Conservation (phyloP, 2,113 vertebrate genomes). For the Cynopterus brachyotis region DNA sequence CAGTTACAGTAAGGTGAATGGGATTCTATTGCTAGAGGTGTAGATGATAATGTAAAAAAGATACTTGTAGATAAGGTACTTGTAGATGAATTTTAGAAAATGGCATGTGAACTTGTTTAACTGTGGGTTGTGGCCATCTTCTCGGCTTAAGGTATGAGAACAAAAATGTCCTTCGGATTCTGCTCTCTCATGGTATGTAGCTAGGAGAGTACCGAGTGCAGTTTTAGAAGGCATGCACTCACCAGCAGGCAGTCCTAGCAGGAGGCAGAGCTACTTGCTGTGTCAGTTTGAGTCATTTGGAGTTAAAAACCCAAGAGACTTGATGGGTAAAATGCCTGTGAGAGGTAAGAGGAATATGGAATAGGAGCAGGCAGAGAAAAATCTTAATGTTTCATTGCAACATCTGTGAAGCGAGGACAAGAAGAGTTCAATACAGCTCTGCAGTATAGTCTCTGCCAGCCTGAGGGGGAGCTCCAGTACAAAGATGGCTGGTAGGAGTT, state of each 20-base stretch:
- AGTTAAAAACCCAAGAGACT: not conserved
- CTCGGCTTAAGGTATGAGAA: not conserved
- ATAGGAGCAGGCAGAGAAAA: not conserved
- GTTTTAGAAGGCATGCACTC: not conserved
- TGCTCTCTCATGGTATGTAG: too few species aligned
- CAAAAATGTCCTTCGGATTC: not conserved
- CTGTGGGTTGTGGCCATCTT: not conserved
- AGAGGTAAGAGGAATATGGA: too few species aligned
- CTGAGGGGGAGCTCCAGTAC: not conserved
- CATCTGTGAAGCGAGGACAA: not conserved
- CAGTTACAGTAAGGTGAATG: not conserved
- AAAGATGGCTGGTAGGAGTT: not conserved
- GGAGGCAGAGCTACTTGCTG: not conserved
- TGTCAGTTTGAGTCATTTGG: not conserved
- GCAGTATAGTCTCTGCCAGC: too few species aligned
- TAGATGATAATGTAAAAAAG: not conserved
- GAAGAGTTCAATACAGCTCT: not conserved
- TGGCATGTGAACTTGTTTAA: not conserved
- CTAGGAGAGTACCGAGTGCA: not conserved
- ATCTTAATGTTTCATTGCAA: not conserved
- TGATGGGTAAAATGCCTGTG: not conserved
- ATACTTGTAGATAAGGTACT: not conserved
- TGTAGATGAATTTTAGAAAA: not conserved
- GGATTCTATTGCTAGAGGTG: not conserved
- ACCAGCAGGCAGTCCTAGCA: not conserved